Evolutionary conservation across 2,888 invertebrate genomes (phyloP).

Genomic region (Nebria salina): DNA sequence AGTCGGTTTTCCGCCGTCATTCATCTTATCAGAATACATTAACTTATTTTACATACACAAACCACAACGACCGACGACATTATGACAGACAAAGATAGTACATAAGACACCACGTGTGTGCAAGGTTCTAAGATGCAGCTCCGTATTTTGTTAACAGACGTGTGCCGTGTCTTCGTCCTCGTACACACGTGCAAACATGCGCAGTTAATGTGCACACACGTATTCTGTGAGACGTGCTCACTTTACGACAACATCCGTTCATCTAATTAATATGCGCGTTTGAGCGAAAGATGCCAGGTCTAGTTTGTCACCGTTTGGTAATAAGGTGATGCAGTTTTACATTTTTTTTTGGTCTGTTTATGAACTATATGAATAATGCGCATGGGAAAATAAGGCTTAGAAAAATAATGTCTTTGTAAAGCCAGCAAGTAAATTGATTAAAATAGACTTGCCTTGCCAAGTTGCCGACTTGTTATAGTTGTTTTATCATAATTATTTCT

Average conservation of each 20-base stretch:
- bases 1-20: not conserved
- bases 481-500: not conserved
- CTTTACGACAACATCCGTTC: not conserved
- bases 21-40: not conserved
- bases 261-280: constrained; percentile 19
- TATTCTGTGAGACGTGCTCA: constrained; percentile 9
- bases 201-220: not conserved
- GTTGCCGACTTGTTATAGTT: not conserved
- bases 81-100: not conserved
- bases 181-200: not conserved
- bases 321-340: no score
- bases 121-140: not conserved
- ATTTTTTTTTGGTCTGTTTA: no score
- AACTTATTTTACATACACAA: constrained; percentile 5
- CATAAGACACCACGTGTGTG: not conserved
- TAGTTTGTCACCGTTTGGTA: no score
- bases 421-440: not conserved
- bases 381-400: not conserved
- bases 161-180: not conserved
- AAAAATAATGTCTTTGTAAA: not conserved
- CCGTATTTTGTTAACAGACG: not conserved
- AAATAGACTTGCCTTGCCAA: not conserved
- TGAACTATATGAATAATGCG: no score
- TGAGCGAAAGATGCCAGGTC: not conserved
- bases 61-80: not conserved